These are phyloP conservation scores for Girardinus metallicus DNA, from an alignment of 2,797 vertebrate species.

Conservation along the genomic window DNA sequence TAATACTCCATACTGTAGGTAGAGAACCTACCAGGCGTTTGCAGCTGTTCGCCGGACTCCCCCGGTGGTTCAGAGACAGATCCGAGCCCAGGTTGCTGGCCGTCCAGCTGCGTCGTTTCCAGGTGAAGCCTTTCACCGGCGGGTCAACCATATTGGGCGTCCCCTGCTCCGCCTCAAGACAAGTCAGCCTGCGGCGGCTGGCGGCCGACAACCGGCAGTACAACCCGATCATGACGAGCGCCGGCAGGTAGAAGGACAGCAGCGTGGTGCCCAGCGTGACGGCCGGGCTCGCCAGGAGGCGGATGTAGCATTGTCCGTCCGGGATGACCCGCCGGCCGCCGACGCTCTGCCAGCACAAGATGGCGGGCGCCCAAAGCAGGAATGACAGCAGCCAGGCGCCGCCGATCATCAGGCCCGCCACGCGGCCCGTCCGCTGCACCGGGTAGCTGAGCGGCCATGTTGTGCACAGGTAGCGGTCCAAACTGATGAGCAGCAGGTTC, in stretches of 20 bases:
- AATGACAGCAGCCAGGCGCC: conserved; percentile 89
- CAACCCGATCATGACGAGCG: conserved; percentile 87
- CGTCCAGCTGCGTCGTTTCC: conserved; percentile 23
- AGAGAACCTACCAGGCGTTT: background rate
- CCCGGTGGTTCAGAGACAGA: conserved; percentile 33
- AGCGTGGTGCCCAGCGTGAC: conserved; percentile 89
- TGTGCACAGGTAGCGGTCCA: conserved; percentile 92
- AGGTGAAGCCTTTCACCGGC: conserved; percentile 16
- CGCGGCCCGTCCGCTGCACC: conserved; percentile 79
- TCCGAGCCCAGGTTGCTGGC: conserved; percentile 26
- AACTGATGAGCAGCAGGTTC: conserved; percentile 92
- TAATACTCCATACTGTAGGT: background rate
- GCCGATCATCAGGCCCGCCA: conserved; percentile 86
- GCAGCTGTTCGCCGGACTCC: background rate
- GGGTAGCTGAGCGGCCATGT: conserved; percentile 91
- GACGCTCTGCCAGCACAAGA: conserved; percentile 89
- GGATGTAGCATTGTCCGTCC: conserved; percentile 86
- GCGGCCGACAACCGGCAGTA: conserved; percentile 89
- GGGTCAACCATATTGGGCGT: background rate
- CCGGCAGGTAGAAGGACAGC: conserved; percentile 90
- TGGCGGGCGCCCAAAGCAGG: conserved; percentile 90
- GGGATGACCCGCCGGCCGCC: conserved; percentile 81
- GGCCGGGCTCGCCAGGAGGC: conserved; percentile 87
- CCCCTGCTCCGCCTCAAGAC: background rate
- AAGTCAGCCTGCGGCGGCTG: conserved; percentile 81